These are phyloP conservation scores for Episyrphus balteatus DNA, from an alignment of 1,140 invertebrate genomes.

Conservation along the genomic window DNA sequence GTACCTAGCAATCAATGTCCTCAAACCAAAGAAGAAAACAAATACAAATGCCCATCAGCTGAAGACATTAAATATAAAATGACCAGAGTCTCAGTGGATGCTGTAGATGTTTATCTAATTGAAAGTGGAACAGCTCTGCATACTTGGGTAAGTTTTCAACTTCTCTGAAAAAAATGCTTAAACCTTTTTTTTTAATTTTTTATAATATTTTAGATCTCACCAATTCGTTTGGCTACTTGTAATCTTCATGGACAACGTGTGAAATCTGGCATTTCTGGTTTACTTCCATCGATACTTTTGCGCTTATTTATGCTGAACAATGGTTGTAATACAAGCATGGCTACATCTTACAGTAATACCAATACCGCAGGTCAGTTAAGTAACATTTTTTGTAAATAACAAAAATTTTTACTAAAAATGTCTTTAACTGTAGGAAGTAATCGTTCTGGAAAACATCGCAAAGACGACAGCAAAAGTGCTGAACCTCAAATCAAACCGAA, in stretches of 20 bases:
- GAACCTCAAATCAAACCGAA: constrained; percentile 15
- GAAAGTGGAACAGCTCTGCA: constrained; percentile 80
- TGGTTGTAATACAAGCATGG: constrained; percentile 17
- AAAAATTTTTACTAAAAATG: constrained; percentile 13
- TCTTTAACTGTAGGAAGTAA: constrained; percentile 16
- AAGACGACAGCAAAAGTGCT: constrained; percentile 28
- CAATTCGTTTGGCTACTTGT: constrained; percentile 78
- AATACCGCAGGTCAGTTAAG: constrained; percentile 45
- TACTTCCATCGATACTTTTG: constrained; percentile 67
- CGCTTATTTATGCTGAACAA: constrained; percentile 56
- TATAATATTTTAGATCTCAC: constrained; percentile 51
- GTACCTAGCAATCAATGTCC: constrained; percentile 62
- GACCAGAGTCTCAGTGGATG: constrained; percentile 82
- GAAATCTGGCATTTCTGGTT: constrained; percentile 76
- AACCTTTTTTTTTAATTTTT: background rate
- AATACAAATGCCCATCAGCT: constrained; percentile 68
- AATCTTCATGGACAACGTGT: constrained; percentile 88
- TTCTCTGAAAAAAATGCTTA: background rate
- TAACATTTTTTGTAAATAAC: constrained; percentile 15
- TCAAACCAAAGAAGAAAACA: constrained; percentile 56
- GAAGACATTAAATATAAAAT: constrained; percentile 94
- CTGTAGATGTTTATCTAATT: constrained; percentile 81
- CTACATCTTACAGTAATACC: constrained; percentile 39
- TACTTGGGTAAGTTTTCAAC: constrained; percentile 51
- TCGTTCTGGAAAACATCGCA: constrained; percentile 27